Evolutionary conservation across 2,888 invertebrate species (phyloP).

Genomic region (Andrena bicolor): DNA sequence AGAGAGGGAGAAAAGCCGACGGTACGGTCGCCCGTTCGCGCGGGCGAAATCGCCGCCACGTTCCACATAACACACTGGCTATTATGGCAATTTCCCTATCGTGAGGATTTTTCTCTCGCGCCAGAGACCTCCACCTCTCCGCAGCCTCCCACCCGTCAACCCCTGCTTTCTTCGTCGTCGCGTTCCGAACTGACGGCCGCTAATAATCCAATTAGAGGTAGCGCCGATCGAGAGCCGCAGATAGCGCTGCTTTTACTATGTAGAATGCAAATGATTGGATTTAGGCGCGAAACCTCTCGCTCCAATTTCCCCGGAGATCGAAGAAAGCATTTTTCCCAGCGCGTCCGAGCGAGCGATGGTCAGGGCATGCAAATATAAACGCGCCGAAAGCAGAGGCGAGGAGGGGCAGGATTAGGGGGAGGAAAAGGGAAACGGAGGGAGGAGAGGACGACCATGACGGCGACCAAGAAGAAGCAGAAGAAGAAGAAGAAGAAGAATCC

Average conservation of each 20-base stretch:
- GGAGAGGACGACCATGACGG: constrained; percentile 17
- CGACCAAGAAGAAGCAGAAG: constrained; percentile 29
- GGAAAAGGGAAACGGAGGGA: constrained; percentile 41
- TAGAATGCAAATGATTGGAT: constrained; percentile 18
- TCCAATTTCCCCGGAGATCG: constrained; percentile 15
- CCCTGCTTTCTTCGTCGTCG: constrained; percentile 31
- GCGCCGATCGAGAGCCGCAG: constrained; percentile 13
- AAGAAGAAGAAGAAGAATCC: constrained; percentile 67
- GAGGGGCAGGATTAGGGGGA: constrained; percentile 17
- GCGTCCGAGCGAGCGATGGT: background rate
- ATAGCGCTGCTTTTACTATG: constrained; percentile 23
- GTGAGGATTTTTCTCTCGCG: constrained; percentile 47
- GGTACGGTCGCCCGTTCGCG: constrained; percentile 7
- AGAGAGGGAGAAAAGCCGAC: constrained; percentile 27
- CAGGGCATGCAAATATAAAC: background rate
- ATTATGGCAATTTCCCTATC: constrained; percentile 60
- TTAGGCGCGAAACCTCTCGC: constrained; percentile 14
- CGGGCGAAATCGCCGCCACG: constrained; percentile 66
- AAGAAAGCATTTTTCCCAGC: background rate
- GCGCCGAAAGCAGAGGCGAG: constrained; percentile 11
- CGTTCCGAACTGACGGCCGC: constrained; percentile 12
- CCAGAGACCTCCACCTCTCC: background rate
- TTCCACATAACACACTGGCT: constrained; percentile 63
- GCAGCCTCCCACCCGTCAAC: background rate
- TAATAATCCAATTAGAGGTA: constrained; percentile 22